Conservation (phyloP, 2,888 invertebrate species). For the Aproaerema taeniolella region DNA sequence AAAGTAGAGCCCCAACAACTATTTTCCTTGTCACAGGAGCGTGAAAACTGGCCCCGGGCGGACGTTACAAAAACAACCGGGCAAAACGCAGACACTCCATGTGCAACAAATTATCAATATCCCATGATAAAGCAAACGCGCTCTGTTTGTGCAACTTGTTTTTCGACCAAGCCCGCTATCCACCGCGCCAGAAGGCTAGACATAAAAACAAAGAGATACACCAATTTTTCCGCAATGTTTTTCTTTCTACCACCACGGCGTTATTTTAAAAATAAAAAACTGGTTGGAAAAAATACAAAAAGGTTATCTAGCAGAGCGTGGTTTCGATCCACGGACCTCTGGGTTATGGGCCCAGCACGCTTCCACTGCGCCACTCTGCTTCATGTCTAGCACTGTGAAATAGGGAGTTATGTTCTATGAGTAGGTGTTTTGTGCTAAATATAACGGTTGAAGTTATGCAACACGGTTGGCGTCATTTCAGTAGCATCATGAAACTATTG, state of each 20-base stretch:
- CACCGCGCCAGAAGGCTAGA: conserved; percentile 5
- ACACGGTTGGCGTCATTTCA: too few relatives aligned
- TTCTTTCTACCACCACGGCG: not conserved
- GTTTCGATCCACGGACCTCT: conserved; percentile 95
- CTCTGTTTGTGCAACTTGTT: conserved; percentile 54
- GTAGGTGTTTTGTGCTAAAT: not conserved
- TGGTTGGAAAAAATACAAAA: conserved; percentile 9
- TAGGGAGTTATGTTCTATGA: too few relatives aligned
- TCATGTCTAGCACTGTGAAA: conserved; percentile 11
- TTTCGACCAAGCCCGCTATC: conserved; percentile 46
- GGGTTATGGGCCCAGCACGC: conserved; percentile 90
- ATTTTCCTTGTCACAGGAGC: conserved; percentile 38
- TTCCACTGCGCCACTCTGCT: conserved; percentile 85
- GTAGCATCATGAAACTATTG: too few relatives aligned
- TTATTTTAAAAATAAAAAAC: not conserved
- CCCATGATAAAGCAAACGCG: conserved; percentile 71
- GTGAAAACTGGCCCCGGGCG: conserved; percentile 37
- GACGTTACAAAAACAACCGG: conserved; percentile 29
- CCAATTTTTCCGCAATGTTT: not conserved
- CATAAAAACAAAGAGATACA: conserved; percentile 11
- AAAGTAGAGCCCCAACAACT: too few relatives aligned
- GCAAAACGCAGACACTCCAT: conserved; percentile 28
- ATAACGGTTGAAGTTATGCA: not conserved
- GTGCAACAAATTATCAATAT: conserved; percentile 70
- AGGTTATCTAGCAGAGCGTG: conserved; percentile 53